phyloP scores from a whole-genome alignment of 2,113 vertebrate species.

The Micromys minutus region DNA sequence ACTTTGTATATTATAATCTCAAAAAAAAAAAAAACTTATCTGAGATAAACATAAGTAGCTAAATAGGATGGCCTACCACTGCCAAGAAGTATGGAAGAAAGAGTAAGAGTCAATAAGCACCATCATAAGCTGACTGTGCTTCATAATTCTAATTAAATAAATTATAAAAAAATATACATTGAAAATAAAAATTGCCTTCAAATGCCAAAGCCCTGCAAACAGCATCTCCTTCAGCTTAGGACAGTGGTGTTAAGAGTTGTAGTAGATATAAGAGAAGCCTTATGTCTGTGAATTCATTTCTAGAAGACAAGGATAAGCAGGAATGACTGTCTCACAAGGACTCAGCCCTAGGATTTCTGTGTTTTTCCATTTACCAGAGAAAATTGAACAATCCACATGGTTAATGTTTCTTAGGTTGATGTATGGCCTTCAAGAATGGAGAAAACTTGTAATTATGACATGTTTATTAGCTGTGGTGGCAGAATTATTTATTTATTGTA shows the following conservation, averaged over 20 bases:
- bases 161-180: not conserved
- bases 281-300: not conserved
- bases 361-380: constrained; percentile 17
- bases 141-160: not conserved
- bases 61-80: not conserved
- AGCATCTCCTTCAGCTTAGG: not conserved
- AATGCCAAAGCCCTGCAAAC: not conserved
- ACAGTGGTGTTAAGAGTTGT: not conserved
- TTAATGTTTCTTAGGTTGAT: constrained; percentile 34
- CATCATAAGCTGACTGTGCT: not conserved
- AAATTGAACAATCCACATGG: constrained; percentile 20
- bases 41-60: not conserved
- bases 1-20: not conserved
- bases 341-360: not conserved
- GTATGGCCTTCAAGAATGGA: constrained; percentile 50
- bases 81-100: too few relatives aligned
- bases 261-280: not conserved
- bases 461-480: constrained; percentile 47
- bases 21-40: not conserved
- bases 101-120: not conserved
- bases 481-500: constrained; percentile 54
- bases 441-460: constrained; percentile 67
- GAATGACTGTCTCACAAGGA: not conserved
- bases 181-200: not conserved
- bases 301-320: not conserved